A percentile compares a stretch with the other conserved stretches of the same genome.
Conservation (phyloP, 2,113 vertebrate species). For the Corapipo altera region DNA sequence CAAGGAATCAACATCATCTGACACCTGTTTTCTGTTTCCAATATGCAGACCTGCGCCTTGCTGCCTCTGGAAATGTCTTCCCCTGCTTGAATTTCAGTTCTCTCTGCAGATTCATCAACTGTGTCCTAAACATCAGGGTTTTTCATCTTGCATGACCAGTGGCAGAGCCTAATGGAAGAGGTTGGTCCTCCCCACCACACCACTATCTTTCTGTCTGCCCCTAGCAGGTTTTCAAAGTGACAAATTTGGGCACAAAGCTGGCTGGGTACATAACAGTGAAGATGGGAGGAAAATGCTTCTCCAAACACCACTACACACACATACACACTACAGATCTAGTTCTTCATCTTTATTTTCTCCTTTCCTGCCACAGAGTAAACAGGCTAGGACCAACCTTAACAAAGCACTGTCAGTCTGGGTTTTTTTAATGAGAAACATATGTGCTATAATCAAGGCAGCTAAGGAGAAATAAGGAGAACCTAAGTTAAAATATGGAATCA, state of each 20-base stretch:
- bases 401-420: neutral
- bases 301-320: neutral
- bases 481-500: neutral
- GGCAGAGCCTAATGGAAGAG: neutral
- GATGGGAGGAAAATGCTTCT: neutral
- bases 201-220: neutral
- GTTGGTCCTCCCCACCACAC: neutral
- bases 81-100: neutral
- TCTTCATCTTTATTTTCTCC: neutral
- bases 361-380: neutral
- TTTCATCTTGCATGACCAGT: neutral
- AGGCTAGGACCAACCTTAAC: neutral
- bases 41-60: neutral
- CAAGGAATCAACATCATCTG: neutral
- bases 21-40: constrained; percentile 11
- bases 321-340: neutral
- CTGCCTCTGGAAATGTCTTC: neutral
- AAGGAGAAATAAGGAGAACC: neutral
- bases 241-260: neutral
- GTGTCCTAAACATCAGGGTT: neutral
- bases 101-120: neutral
- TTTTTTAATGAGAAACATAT: neutral
- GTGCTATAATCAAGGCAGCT: neutral
- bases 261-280: neutral
- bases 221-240: neutral